Percentiles rank a stretch among this genome's conserved stretches.
phyloP scores from a whole-genome alignment of 2,113 vertebrate genomes.

The Morphnarchus princeps region DNA sequence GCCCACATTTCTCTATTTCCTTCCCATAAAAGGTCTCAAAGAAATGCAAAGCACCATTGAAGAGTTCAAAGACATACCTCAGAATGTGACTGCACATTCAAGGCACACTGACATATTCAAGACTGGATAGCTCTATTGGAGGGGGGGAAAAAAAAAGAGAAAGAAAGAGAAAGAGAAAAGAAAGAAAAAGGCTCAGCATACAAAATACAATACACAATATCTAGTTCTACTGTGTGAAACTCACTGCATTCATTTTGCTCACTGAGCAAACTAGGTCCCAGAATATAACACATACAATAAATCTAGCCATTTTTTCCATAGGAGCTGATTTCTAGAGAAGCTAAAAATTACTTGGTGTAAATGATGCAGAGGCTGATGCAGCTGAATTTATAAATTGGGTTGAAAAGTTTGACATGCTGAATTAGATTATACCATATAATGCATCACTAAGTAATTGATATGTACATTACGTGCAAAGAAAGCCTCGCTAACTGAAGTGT shows the following conservation, averaged over 20 bases:
- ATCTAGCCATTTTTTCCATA: not conserved
- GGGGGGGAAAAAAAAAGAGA: not conserved
- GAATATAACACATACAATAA: not conserved
- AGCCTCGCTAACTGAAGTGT: conserved; percentile 10
- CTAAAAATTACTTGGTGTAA: conserved; percentile 55
- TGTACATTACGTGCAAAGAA: conserved; percentile 35
- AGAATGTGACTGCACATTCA: conserved; percentile 53
- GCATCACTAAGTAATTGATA: conserved; percentile 59
- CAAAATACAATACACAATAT: conserved; percentile 26
- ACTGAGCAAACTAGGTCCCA: conserved; percentile 20
- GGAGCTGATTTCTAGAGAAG: conserved; percentile 23
- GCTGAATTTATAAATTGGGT: conserved; percentile 55
- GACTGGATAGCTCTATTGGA: conserved; percentile 52
- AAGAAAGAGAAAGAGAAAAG: not conserved
- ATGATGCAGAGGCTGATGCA: conserved; percentile 44
- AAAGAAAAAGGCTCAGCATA: not conserved
- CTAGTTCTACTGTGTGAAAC: conserved; percentile 24
- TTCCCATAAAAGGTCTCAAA: conserved; percentile 54
- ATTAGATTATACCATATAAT: conserved; percentile 44
- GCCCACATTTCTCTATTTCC: conserved; percentile 46
- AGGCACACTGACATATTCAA: conserved; percentile 27
- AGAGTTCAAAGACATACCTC: conserved; percentile 56
- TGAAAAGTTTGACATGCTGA: conserved; percentile 56
- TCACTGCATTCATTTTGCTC: conserved; percentile 46
- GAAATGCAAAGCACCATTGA: conserved; percentile 60